These are phyloP conservation scores for Coelopa pilipes DNA, from an alignment of 2,888 invertebrate genomes.

Conservation along the genomic window DNA sequence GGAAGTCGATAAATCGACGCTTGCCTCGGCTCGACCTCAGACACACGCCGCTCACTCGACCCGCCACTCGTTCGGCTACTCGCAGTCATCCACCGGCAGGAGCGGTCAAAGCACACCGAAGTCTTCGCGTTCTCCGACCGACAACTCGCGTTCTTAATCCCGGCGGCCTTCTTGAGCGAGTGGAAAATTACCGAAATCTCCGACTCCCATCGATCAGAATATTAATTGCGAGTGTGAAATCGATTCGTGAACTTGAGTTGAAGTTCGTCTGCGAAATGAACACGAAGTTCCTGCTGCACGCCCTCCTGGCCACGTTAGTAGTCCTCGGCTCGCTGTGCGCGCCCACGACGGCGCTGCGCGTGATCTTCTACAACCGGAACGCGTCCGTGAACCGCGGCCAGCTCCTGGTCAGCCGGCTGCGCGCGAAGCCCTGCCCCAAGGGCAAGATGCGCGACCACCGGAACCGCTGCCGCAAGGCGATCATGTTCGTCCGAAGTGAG, in stretches of 20 bases:
- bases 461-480: constrained; percentile 57
- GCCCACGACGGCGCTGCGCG: constrained; percentile 44
- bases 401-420: constrained; percentile 51
- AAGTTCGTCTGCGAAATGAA: constrained; percentile 44
- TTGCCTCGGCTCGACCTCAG: too few species aligned
- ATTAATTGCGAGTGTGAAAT: neutral
- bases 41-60: too few species aligned
- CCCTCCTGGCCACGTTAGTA: constrained; percentile 44
- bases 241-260: neutral
- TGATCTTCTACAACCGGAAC: constrained; percentile 55
- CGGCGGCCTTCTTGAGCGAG: too few species aligned
- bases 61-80: too few species aligned
- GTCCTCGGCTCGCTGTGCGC: constrained; percentile 46
- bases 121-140: neutral
- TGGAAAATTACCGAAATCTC: neutral
- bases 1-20: too few species aligned
- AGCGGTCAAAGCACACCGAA: too few species aligned
- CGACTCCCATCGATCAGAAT: neutral
- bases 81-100: too few species aligned
- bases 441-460: constrained; percentile 60
- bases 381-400: constrained; percentile 52
- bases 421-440: constrained; percentile 52
- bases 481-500: constrained; percentile 53
- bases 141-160: neutral
- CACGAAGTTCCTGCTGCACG: constrained; percentile 42